Evolutionary conservation across 2,113 vertebrate species (phyloP).

Genomic region (Todiramphus chloris): DNA sequence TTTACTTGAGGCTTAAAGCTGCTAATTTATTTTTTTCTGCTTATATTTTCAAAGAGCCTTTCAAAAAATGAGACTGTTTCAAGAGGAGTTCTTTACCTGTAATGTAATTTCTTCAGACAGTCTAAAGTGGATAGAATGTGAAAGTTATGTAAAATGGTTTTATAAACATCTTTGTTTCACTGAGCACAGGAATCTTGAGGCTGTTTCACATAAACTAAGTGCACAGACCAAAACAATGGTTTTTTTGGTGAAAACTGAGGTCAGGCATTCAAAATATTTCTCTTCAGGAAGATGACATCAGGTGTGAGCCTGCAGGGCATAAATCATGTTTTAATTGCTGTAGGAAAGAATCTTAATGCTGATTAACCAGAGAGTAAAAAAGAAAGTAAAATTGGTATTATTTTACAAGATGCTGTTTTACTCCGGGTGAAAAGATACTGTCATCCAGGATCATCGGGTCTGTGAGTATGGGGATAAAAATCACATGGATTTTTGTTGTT

Average conservation of each 20-base stretch:
- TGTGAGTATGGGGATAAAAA: neutral
- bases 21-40: neutral
- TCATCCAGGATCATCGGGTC: neutral
- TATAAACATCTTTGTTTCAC: neutral
- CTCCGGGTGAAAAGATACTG: neutral
- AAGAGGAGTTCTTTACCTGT: neutral
- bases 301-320: neutral
- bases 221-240: neutral
- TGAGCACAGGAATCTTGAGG: neutral
- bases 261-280: neutral
- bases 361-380: neutral
- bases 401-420: neutral
- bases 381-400: neutral
- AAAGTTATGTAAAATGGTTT: neutral
- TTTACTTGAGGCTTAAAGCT: neutral
- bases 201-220: neutral
- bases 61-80: neutral
- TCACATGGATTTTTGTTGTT: neutral
- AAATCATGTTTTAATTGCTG: conserved; percentile 12
- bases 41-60: neutral
- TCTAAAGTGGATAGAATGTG: neutral
- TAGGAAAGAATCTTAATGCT: neutral
- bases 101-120: neutral
- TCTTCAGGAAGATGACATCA: neutral
- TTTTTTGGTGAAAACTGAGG: neutral